Base-by-base conservation (phyloP, 2,797 vertebrate genomes). In the Scolopax rusticola region DNA sequence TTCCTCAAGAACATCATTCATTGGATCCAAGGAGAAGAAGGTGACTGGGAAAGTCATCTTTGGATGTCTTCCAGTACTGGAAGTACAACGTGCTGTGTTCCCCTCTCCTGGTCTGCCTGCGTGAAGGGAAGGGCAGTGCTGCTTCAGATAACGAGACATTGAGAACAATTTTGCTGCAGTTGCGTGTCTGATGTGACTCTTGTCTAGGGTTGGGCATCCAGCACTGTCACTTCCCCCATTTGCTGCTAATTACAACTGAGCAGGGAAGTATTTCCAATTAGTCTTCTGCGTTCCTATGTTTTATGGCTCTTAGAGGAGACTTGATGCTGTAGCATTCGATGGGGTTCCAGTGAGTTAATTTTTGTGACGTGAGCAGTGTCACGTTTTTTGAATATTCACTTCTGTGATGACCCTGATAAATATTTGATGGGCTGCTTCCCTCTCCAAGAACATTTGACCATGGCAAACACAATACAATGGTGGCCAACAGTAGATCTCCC, bases 301-400 rank as follows among this genome's bases (percentile, higher is more conserved):
- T 36, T 13, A 32, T 0, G 15, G 63, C n/a, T 76, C 38, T 57
- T 27, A 24, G 63, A 50, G 43, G 17, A 30, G 21, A 23, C 38
- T 70, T 1, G 0, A 24, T 40, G 70, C 38, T 40, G 0, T 47
- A 8, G 25, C 11, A 7, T 33, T 30, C 0, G 2, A 21, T 51
- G 70, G 18, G 8, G 38, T 53, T 70, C 30, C 28, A 40, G 43
- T 19, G 56, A 64, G 63, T 11, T 75, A 6, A 23, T 23, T 45
- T 38, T 11, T 36, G 20, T 76, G 57, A 16, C 0, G 1, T 50
- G 69, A 59, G 11, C 23, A 24, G 38, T 57, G n/a, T 57, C 23
- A 3, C 24, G 4, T 27, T 40, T 33, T 69, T 21, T 27, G 7
- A 70, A 40, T 33, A 8, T 7, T 8, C 21, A 10, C 17, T 65